Evolutionary conservation across 2,888 invertebrate genomes (phyloP), one percentile per base, ranked within the genome.

Genomic region (Machimus atricapillus): DNA sequence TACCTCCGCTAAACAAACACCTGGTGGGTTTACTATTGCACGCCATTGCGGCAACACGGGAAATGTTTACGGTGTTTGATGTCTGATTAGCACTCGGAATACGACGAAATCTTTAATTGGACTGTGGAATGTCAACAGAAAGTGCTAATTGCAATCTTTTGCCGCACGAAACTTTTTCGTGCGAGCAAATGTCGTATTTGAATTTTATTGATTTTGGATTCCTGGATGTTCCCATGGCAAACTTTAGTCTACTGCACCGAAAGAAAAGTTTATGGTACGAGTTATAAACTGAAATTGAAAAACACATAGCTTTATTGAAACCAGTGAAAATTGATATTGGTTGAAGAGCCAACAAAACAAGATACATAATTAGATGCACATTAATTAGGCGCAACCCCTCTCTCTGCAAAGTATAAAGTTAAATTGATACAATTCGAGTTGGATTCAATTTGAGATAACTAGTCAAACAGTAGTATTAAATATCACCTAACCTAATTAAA

Each of bases 101-200:
- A 37, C 58, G 58, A 66, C 66, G 58, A 66, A 66, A 66, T 82
- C 34, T 66, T 82, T 82, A 82, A 82, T 82, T 82, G 82, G 82
- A 37, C 52, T 82, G 52, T 58, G 58, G 82, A 82, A 58, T 82
- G 82, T 66, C 82, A 82, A 82, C 82, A 66, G 58, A 82, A 82
- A 82, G 82, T 82, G 82, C 40, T 82, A 82, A 82, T 82, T 82
- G 66, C 34, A n/a, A 19, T 37, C 58, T 58, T 81, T 81, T 40
- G 40, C 46, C 40, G 78, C 78, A 52, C 52, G 52, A 81, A 81
- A 81, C 81, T 81, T 78, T 56, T 66, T 78, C 78, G 37, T 43
- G 37, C 43, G 40, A 46, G 52, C 79, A 27, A 52, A 19, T 27
- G 66, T 23, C 66, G 66, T 23, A 79, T 52, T 79, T 79, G 52